A percentile compares a stretch with the other conserved stretches of the same genome.
These are phyloP conservation scores for Nautilus pompilius DNA, from an alignment of 1,140 invertebrate genomes.

Conservation along the genomic window DNA sequence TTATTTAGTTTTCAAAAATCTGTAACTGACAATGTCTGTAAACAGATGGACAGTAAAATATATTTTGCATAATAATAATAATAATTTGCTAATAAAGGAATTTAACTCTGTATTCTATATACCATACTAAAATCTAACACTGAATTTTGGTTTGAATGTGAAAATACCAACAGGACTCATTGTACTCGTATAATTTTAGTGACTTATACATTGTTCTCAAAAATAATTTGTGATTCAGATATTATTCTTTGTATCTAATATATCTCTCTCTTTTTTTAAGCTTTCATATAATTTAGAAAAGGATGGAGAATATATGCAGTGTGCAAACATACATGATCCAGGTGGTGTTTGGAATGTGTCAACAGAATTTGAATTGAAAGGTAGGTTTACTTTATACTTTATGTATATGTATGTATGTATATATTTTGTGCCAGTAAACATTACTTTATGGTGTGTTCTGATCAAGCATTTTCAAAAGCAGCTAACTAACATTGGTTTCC, in stretches of 20 bases:
- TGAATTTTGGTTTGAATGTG: background rate
- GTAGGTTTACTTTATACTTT: background rate
- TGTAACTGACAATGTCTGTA: no score
- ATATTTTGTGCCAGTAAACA: no score
- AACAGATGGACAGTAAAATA: no score
- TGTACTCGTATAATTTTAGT: background rate
- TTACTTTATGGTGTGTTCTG: background rate
- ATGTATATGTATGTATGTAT: no score
- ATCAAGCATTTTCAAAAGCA: background rate
- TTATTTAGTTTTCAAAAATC: no score
- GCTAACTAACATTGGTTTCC: background rate
- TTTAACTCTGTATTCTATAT: background rate
- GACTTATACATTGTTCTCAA: background rate
- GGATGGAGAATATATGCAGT: background rate
- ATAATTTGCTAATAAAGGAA: no score
- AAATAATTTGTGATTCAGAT: background rate
- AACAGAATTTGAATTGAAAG: constrained; percentile 4
- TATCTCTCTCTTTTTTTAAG: background rate
- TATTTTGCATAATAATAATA: no score
- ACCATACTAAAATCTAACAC: background rate
- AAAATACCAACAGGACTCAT: no score
- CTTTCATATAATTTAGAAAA: background rate
- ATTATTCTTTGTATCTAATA: background rate
- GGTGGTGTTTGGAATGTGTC: background rate
- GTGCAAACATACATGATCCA: background rate